These are phyloP conservation scores for Agrochola lota DNA, from an alignment of 2,888 invertebrate genomes.

Conservation along the genomic window DNA sequence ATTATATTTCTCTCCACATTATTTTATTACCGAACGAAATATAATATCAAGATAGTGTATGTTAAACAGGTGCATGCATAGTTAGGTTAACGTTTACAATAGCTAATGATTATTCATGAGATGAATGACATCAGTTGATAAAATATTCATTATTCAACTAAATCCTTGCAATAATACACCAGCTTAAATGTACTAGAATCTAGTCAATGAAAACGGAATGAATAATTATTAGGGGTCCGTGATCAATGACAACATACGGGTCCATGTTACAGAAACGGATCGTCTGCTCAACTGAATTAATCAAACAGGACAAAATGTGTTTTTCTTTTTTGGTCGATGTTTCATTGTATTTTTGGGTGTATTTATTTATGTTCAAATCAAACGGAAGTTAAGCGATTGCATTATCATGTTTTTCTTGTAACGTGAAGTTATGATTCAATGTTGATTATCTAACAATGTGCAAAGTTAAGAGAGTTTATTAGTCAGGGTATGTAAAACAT, in stretches of 20 bases:
- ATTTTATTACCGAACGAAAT: conserved; percentile 9
- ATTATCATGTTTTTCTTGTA: neutral
- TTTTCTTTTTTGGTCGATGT: conserved; percentile 8
- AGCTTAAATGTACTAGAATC: conserved; percentile 69
- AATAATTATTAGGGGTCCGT: conserved; percentile 62
- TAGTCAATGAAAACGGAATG: conserved; percentile 73
- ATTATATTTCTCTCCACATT: neutral
- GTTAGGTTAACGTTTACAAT: conserved; percentile 49
- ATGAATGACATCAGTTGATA: conserved; percentile 76
- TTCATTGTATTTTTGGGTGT: conserved; percentile 19
- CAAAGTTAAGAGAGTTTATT: neutral
- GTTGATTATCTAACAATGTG: neutral
- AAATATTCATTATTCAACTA: conserved; percentile 78
- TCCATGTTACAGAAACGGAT: conserved; percentile 34
- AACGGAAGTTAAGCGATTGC: neutral
- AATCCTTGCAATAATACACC: conserved; percentile 76
- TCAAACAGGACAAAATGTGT: conserved; percentile 29
- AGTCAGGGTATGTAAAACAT: too few species aligned
- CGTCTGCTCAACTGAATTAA: conserved; percentile 42
- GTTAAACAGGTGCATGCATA: conserved; percentile 29
- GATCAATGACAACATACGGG: conserved; percentile 57
- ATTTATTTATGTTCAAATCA: conserved; percentile 27
- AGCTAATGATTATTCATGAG: conserved; percentile 79
- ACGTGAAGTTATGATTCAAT: neutral
- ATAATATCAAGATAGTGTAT: conserved; percentile 17